Evolutionary conservation across 2,888 invertebrate genomes (phyloP).

Genomic region (Masnerella sp.): DNA sequence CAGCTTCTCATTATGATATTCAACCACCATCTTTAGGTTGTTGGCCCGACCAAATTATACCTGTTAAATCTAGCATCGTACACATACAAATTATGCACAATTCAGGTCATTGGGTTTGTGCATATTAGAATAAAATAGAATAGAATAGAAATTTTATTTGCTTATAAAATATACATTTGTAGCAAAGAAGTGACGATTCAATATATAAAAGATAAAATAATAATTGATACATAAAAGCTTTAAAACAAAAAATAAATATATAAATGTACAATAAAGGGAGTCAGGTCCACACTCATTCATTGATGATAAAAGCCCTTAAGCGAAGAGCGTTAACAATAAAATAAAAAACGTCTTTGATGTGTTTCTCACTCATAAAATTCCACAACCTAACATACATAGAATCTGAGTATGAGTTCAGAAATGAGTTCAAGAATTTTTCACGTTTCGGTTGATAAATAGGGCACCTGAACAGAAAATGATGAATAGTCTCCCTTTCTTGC

Average conservation of each 20-base stretch:
- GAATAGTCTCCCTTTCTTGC: not conserved
- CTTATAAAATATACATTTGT: constrained; percentile 1
- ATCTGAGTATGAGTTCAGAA: not conserved
- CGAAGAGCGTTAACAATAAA: not conserved
- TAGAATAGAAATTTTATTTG: not conserved
- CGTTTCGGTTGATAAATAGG: not conserved
- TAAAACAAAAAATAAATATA: not conserved
- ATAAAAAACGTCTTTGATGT: not conserved
- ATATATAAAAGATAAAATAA: not conserved
- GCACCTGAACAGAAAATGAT: constrained; percentile 1
- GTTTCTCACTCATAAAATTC: not conserved
- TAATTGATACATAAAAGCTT: not conserved
- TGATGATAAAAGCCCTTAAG: not conserved
- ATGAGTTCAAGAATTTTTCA: not conserved
- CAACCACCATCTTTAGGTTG: no score
- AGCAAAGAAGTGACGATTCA: not conserved
- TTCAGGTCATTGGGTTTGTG: no score
- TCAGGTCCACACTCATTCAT: not conserved
- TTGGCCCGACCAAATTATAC: no score
- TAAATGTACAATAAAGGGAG: not conserved
- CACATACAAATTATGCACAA: no score
- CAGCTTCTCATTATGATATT: no score
- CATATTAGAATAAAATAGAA: no score
- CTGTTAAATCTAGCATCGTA: no score
- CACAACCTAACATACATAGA: not conserved